A percentile compares a stretch with the other conserved stretches of the same genome.
Evolutionary conservation across 2,888 invertebrate species (phyloP).

Genomic region (Caenorhabditis sp.): DNA sequence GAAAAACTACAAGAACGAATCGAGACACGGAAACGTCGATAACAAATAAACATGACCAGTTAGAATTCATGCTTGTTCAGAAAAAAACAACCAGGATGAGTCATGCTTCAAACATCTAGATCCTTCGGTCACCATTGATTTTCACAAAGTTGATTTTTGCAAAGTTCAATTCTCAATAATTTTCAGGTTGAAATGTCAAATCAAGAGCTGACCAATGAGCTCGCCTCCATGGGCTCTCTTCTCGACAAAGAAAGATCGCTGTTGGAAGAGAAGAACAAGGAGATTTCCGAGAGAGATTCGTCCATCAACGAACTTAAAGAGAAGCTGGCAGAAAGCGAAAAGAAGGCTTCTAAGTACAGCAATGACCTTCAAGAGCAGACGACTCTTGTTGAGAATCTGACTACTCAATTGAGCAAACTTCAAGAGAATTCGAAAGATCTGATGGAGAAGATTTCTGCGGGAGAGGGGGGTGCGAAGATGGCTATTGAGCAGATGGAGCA

Average conservation of each 20-base stretch:
- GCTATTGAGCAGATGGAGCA: slow-evolving; percentile 73
- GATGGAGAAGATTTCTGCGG: slow-evolving; percentile 71
- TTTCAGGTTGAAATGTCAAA: slow-evolving; percentile 69
- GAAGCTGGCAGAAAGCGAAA: slow-evolving; percentile 58
- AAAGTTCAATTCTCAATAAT: neutral
- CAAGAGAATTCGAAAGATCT: slow-evolving; percentile 71
- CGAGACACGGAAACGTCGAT: no score
- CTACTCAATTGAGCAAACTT: slow-evolving; percentile 53
- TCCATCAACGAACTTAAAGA: slow-evolving; percentile 57
- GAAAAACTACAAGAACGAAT: neutral
- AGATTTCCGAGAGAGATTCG: slow-evolving; percentile 59
- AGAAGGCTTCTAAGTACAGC: slow-evolving; percentile 27
- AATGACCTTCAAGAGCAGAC: slow-evolving; percentile 54
- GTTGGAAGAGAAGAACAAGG: slow-evolving; percentile 63
- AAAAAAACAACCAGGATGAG: neutral
- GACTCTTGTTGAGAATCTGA: slow-evolving; percentile 56
- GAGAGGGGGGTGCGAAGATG: slow-evolving; percentile 75
- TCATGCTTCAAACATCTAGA: neutral
- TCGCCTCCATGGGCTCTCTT: slow-evolving; percentile 66
- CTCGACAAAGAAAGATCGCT: slow-evolving; percentile 69
- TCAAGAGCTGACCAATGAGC: slow-evolving; percentile 71
- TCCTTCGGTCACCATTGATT: no score
- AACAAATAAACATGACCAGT: no score
- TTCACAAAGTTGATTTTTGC: no score
- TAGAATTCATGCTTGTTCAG: no score